Base-by-base conservation (phyloP, 2,888 invertebrate genomes). In the Glaucopsyche alexis region DNA sequence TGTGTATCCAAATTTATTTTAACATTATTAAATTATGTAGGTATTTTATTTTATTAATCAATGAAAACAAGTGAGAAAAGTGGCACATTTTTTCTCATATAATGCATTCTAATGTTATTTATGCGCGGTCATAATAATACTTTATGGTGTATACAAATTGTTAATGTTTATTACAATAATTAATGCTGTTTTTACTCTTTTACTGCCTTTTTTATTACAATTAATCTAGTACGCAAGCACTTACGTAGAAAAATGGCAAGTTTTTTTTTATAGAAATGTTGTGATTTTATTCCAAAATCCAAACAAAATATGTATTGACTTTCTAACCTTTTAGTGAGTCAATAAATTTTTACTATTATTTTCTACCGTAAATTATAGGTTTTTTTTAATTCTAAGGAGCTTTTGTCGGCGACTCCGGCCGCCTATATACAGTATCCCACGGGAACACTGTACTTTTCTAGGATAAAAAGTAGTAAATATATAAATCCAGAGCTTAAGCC, bases 31-130 rank as follows among this genome's bases (percentile, higher is more conserved):
- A 60, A 60, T 38, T 29, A n/a, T n/a, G n/a, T n/a, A n/a, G n/a
- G n/a, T n/a, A 60, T 7, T 60, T 60, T 60, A 6, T 60, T 55
- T 38, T 29, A 60, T 38, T 29, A 29, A 29, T 60, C 60, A 60
- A 38, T 7, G 14, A 29, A 60, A 60, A 60, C 29, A 60, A 38
- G 60, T 60, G 60, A 38, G 60, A 60, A 60, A 60, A 11, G 29
- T 38, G 29, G 13, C 14, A 13, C 29, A 38, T 60, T 60, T 60
- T 60, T 60, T 60, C 60, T 29, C 60, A 60, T 60, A 38, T 16
- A 60, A 60, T 38, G 13, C 29, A 60, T 60, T 13, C 60, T 38
- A 60, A 60, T 60, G 60, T 60, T 60, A 60, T 60, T 60, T 60
- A 60, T 60, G 29, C 29, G 29, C 13, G 29, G 29, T 60, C 60